phyloP scores from a whole-genome alignment of 2,888 invertebrate genomes.

The Agrotis segetum region DNA sequence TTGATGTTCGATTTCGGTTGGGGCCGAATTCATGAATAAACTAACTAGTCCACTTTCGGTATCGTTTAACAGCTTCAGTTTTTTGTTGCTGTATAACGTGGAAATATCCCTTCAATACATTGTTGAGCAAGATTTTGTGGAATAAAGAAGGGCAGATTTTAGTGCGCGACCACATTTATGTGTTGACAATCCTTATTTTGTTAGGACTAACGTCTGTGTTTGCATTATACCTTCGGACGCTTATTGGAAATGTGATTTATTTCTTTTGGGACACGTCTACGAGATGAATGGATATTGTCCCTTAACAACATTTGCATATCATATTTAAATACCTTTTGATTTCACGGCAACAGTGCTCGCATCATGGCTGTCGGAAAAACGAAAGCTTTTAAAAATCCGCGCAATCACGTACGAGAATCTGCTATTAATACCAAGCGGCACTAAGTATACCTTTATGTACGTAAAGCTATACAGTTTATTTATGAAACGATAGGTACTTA shows the following conservation, averaged over 20 bases:
- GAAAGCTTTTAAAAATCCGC: slow-evolving; percentile 27
- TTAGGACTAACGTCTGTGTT: slow-evolving; percentile 69
- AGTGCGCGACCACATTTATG: slow-evolving; percentile 54
- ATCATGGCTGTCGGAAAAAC: slow-evolving; percentile 17
- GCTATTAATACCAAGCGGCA: slow-evolving; percentile 42
- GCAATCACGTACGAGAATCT: slow-evolving; percentile 43
- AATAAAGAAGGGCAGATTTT: slow-evolving; percentile 42
- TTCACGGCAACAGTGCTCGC: slow-evolving; percentile 1
- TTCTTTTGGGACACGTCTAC: slow-evolving; percentile 64
- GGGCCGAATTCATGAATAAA: slow-evolving; percentile 70
- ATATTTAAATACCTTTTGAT: slow-evolving; percentile 28
- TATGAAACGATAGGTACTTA: slow-evolving; percentile 80
- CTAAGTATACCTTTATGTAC: slow-evolving; percentile 46
- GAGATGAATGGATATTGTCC: slow-evolving; percentile 55
- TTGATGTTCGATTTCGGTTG: slow-evolving; percentile 71
- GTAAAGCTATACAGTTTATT: slow-evolving; percentile 74
- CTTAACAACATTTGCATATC: slow-evolving; percentile 32
- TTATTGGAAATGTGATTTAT: slow-evolving; percentile 73
- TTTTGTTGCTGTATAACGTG: slow-evolving; percentile 45
- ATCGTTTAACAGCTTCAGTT: slow-evolving; percentile 58
- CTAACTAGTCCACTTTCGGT: slow-evolving; percentile 72
- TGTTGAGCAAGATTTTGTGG: slow-evolving; percentile 12
- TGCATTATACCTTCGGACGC: slow-evolving; percentile 62
- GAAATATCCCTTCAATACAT: slow-evolving; percentile 38
- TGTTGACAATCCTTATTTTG: slow-evolving; percentile 71